Evolutionary conservation across 1,140 invertebrate species (phyloP), one percentile per base, ranked within the genome.

Genomic region (Drosophila melanica): DNA sequence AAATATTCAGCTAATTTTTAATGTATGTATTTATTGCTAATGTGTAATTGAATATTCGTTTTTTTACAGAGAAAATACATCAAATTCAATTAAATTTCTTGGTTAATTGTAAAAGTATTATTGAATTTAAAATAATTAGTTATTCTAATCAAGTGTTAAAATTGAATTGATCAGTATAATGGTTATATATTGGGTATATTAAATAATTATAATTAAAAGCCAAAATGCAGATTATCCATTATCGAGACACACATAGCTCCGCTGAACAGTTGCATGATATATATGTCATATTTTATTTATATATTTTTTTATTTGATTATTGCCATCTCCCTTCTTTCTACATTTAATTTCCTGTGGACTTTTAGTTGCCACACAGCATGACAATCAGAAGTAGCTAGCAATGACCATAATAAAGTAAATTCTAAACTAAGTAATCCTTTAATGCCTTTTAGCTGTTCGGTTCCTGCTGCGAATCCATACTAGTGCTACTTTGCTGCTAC

Each of bases 401-500:
- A 59, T 77, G 62, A 63, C 74, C 81, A 77, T 79, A 78, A 86
- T 75, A 81, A 81, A 81, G 77, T 78, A 81, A 86, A 86, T 81
- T 81, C 78, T 67, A 67, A 81, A 79, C 78, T 79, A 87, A 74
- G 78, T 87, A 87, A 86, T 86, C 82, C 82, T 87, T 86, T 81
- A 86, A 86, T 86, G 75, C 82, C 69, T 81, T 85, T 87, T 87
- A 87, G 82, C 65, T 39, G 35, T 33, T 63, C 48, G 50, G 51
- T 30, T 54, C 42, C 50, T 62, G 41, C 44, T 23, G 18, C 41
- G 20, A 23, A 2, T 23, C 20, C 20, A 23, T 7, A 27, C 27
- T 27, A 27, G 27, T 53, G 57, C 60, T 44, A 48, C 60, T 66
- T 27, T 27, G 27, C 57, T 44, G 33, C 39, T 35, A 20, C 54